Evolutionary conservation across 2,113 vertebrate genomes (phyloP).

Genomic region (Paracanthobrama guichenoti): DNA sequence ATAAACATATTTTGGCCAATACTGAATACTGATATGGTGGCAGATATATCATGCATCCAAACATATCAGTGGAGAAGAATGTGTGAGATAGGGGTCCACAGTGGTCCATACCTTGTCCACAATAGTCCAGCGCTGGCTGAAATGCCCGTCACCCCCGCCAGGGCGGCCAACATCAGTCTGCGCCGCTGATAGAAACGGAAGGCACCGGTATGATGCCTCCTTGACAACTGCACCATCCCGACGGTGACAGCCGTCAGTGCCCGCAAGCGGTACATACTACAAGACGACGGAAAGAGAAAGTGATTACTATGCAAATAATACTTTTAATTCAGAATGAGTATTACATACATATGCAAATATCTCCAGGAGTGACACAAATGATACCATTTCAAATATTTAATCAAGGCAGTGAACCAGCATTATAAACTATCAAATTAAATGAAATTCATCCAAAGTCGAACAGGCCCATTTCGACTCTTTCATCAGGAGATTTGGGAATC

Average conservation of each 20-base stretch:
- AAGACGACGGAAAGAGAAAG: neutral
- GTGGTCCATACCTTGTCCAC: slow-evolving; percentile 83
- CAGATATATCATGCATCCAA: too few relatives aligned
- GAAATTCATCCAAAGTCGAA: neutral
- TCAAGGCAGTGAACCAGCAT: neutral
- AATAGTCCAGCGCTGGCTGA: slow-evolving; percentile 84
- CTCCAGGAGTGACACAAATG: neutral
- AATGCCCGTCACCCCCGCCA: slow-evolving; percentile 81
- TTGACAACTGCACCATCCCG: slow-evolving; percentile 73
- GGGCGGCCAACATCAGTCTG: slow-evolving; percentile 81
- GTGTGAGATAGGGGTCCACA: neutral
- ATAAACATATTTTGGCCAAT: too few relatives aligned
- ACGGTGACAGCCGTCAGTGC: slow-evolving; percentile 76
- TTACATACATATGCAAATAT: neutral
- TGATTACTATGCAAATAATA: neutral
- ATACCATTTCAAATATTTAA: slow-evolving; percentile 2
- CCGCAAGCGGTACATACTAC: slow-evolving; percentile 89
- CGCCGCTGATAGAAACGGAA: slow-evolving; percentile 63
- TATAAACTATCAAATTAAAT: neutral
- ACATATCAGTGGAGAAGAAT: neutral
- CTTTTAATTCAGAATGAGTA: neutral
- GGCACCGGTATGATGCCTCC: slow-evolving; percentile 72
- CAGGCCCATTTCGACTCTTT: too few relatives aligned
- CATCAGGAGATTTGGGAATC: slow-evolving; percentile 7
- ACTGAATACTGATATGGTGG: too few relatives aligned